phyloP scores from a whole-genome alignment of 2,113 vertebrate species.

The Thermophis baileyi region DNA sequence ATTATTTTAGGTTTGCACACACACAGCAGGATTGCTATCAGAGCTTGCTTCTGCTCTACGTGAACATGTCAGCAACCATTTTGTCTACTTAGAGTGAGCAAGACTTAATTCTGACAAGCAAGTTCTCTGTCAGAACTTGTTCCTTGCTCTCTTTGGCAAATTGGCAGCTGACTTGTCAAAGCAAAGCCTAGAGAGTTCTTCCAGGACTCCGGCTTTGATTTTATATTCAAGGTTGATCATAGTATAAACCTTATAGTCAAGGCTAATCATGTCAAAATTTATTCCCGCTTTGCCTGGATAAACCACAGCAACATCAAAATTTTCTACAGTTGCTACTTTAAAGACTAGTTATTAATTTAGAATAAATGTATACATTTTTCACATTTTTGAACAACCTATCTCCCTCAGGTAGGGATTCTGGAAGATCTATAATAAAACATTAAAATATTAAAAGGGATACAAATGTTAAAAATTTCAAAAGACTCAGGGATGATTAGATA shows the following conservation, averaged over 20 bases:
- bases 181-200: background rate
- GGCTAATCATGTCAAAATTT: background rate
- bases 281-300: background rate
- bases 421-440: too few relatives aligned
- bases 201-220: background rate
- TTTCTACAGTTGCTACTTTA: background rate
- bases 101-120: background rate
- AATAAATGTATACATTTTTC: background rate
- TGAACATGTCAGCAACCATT: background rate
- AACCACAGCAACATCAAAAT: background rate
- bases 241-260: background rate
- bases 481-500: too few relatives aligned
- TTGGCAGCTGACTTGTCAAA: background rate
- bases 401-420: too few relatives aligned
- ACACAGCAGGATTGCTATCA: background rate
- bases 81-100: background rate
- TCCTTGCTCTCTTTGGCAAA: background rate
- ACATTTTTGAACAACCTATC: too few relatives aligned
- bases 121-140: background rate
- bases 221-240: background rate
- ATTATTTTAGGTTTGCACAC: background rate
- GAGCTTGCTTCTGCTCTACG: background rate
- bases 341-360: background rate
- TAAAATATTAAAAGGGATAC: too few relatives aligned
- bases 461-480: too few relatives aligned